Percentiles rank a stretch among this genome's conserved stretches.
Conservation (phyloP, 2,113 vertebrate genomes). For the Percina caprodes region DNA sequence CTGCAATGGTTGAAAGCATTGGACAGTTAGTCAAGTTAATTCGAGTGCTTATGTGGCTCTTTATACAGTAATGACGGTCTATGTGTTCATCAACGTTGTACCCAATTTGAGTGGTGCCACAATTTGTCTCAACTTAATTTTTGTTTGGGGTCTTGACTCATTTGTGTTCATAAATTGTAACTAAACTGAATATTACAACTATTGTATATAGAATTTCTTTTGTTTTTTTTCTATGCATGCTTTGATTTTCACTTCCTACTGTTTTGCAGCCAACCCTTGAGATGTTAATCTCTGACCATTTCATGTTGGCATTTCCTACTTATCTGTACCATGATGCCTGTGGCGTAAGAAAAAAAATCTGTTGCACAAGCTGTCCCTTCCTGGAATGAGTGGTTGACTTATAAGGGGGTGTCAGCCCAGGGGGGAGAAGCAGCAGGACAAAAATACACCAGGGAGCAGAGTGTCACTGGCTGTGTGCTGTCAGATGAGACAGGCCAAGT, state of each 20-base stretch:
- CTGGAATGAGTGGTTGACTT: slow-evolving; percentile 75
- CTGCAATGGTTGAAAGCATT: background rate
- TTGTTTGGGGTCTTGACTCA: background rate
- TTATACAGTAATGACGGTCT: background rate
- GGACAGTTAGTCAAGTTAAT: background rate
- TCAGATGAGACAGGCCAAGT: slow-evolving; percentile 34
- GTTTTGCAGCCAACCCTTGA: background rate
- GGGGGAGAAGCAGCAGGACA: slow-evolving; percentile 51
- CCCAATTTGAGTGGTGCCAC: background rate
- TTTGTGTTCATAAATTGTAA: background rate
- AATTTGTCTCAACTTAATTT: background rate
- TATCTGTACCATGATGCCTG: slow-evolving; percentile 21
- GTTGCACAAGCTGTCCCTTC: slow-evolving; percentile 67
- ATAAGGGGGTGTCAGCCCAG: slow-evolving; percentile 70
- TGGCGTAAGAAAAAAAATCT: slow-evolving; percentile 20
- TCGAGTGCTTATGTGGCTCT: background rate
- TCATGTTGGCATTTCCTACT: slow-evolving; percentile 37
- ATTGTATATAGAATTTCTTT: fast-evolving
- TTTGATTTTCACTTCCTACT: slow-evolving; percentile 17
- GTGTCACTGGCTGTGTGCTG: slow-evolving; percentile 49
- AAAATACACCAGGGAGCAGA: slow-evolving; percentile 78
- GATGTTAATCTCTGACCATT: slow-evolving; percentile 50
- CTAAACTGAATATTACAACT: background rate
- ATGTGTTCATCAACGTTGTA: background rate
- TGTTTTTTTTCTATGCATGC: background rate